Conservation (phyloP, 1,140 invertebrate species). For the Apis laboriosa region DNA sequence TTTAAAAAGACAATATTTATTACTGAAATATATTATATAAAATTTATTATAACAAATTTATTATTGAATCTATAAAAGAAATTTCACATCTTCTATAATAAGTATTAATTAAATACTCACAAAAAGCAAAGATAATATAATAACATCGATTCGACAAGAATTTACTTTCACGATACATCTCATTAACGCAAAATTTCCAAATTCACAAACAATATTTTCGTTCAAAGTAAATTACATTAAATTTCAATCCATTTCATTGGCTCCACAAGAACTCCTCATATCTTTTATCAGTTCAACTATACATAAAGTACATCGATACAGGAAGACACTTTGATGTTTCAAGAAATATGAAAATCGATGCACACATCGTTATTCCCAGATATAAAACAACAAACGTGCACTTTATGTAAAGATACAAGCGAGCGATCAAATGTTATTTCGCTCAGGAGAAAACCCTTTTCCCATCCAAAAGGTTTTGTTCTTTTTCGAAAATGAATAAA, state of each 20-base stretch:
- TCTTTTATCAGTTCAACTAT: background rate
- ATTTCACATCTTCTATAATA: background rate
- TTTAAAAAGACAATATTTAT: background rate
- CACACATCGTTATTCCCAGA: background rate
- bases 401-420: background rate
- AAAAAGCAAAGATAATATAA: background rate
- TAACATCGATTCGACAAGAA: background rate
- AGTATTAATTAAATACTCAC: background rate
- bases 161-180: background rate
- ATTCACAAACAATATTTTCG: background rate
- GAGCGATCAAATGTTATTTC: background rate
- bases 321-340: conserved; percentile 1
- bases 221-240: background rate
- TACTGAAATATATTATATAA: too few species aligned
- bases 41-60: background rate
- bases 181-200: background rate
- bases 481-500: conserved; percentile 45
- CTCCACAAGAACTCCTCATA: background rate
- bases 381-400: background rate
- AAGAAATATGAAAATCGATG: conserved; percentile 14
- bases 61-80: background rate
- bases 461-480: background rate
- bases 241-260: conserved; percentile 5
- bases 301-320: background rate
- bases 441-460: background rate